These are phyloP conservation scores for Phylloscopus whistleri DNA, from an alignment of 2,113 vertebrate species.

Conservation along the genomic window DNA sequence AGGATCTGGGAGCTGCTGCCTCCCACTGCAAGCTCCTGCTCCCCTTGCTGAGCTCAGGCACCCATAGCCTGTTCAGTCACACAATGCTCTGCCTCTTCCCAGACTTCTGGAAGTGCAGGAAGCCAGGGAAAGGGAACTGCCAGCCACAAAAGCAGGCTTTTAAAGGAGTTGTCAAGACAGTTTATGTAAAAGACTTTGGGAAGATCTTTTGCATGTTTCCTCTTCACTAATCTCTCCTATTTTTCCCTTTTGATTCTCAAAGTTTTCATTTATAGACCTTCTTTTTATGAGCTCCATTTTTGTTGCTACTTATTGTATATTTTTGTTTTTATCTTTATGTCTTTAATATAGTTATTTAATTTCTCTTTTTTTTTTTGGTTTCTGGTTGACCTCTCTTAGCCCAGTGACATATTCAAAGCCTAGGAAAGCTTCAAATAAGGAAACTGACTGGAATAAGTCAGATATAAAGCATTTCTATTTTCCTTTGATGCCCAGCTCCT, in stretches of 20 bases:
- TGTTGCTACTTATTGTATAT: background rate
- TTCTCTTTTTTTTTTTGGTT: background rate
- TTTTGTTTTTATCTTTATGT: background rate
- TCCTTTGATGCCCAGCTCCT: background rate
- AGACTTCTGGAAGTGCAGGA: background rate
- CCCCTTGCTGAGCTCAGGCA: background rate
- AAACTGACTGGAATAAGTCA: background rate
- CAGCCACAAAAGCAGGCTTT: background rate
- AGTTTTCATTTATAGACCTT: background rate
- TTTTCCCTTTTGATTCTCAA: background rate
- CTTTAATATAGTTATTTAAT: background rate
- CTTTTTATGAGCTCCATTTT: background rate
- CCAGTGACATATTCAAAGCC: background rate
- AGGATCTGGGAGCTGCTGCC: background rate
- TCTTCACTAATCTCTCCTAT: background rate
- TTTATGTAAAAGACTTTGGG: background rate
- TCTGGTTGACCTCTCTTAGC: background rate
- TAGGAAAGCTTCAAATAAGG: background rate
- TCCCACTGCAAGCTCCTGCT: background rate
- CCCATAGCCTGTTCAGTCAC: background rate
- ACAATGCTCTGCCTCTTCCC: background rate
- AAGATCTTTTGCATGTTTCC: background rate
- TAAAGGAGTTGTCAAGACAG: background rate
- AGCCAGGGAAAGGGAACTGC: background rate
- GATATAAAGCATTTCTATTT: background rate